Evolutionary conservation across 1,140 invertebrate genomes (phyloP).

Genomic region (Andricus grossulariae): DNA sequence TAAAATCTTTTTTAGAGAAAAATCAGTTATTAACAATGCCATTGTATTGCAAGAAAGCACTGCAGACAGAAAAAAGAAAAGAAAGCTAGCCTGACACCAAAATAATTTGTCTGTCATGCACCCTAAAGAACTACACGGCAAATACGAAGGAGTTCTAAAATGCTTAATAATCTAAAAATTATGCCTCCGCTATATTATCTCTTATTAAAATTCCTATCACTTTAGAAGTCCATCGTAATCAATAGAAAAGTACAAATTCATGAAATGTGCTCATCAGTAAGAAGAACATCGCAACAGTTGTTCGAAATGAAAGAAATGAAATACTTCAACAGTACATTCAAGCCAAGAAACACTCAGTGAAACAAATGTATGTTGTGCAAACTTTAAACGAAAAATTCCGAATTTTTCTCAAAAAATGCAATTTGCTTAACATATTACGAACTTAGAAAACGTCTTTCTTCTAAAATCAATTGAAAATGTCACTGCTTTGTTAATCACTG

Average conservation of each 20-base stretch:
- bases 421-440: not conserved
- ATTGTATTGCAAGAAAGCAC: constrained; percentile 10
- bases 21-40: not conserved
- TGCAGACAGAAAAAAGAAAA: constrained; percentile 8
- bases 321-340: not conserved
- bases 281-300: not conserved
- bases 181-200: too few relatives aligned
- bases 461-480: not conserved
- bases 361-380: not conserved
- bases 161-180: not conserved
- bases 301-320: not conserved
- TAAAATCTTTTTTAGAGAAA: too few relatives aligned
- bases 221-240: too few relatives aligned
- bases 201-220: too few relatives aligned
- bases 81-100: not conserved
- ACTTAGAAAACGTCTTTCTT: not conserved
- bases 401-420: not conserved
- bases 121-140: not conserved
- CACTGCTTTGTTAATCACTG: constrained; percentile 5
- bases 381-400: not conserved
- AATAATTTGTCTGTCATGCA: not conserved
- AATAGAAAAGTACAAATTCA: too few relatives aligned
- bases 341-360: constrained; percentile 2
- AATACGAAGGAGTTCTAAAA: constrained; percentile 12
- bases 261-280: too few relatives aligned